Percentiles rank a stretch among this genome's conserved stretches.
Conservation (phyloP, 2,888 invertebrate genomes). For the Meiosimyza decipiens region DNA sequence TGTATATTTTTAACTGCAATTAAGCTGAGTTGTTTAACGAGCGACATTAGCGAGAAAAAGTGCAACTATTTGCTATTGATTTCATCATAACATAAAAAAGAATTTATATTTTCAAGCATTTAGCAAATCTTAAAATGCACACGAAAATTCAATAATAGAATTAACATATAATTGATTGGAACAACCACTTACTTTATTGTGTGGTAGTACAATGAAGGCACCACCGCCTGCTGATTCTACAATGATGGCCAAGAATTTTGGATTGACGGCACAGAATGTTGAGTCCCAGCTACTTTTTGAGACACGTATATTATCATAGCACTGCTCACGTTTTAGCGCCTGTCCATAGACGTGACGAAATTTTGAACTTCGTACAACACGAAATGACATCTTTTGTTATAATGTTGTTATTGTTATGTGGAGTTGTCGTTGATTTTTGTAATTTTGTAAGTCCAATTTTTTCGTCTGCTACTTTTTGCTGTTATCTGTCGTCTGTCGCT, state of each 20-base stretch:
- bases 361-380: slow-evolving; percentile 96
- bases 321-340: slow-evolving; percentile 92
- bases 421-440: no score
- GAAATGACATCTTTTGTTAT: slow-evolving; percentile 79
- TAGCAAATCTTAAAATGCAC: slow-evolving; percentile 1
- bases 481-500: slow-evolving; percentile 25
- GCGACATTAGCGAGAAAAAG: no score
- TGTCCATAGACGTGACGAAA: slow-evolving; percentile 94
- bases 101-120: no score
- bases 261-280: slow-evolving; percentile 98
- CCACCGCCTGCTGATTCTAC: slow-evolving; percentile 97
- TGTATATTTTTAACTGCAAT: no score
- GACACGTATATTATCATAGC: slow-evolving; percentile 96
- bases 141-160: slow-evolving; percentile 26
- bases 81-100: no score
- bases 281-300: slow-evolving; percentile 99
- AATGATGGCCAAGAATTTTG: slow-evolving; percentile 96
- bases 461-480: slow-evolving; percentile 13
- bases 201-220: slow-evolving; percentile 93
- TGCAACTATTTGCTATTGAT: no score
- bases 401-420: no score
- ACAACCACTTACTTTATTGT: slow-evolving; percentile 80
- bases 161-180: background rate
- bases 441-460: no score
- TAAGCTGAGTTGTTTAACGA: no score